Percentiles rank a stretch among this genome's conserved stretches.
Evolutionary conservation across 1,140 invertebrate species (phyloP).

Genomic region (Aleiodes sp.): DNA sequence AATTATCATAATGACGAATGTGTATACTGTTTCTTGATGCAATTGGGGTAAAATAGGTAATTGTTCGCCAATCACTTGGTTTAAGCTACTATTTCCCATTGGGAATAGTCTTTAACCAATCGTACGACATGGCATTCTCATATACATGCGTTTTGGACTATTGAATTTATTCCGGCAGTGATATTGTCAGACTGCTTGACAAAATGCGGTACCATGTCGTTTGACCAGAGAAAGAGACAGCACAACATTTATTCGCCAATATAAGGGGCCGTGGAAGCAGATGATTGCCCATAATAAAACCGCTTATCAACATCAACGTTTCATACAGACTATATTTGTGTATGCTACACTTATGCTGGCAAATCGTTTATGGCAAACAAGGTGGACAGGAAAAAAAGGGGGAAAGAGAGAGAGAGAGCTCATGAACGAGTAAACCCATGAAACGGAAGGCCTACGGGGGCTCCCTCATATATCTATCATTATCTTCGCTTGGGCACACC

Average conservation of each 20-base stretch:
- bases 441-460: constrained; percentile 2
- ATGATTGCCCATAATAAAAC: constrained; percentile 14
- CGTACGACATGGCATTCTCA: background rate
- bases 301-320: constrained; percentile 24
- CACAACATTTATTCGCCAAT: background rate
- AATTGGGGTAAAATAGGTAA: background rate
- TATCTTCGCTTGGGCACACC: constrained; percentile 7
- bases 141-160: background rate
- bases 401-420: background rate
- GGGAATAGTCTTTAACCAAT: background rate
- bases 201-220: background rate
- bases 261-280: constrained; percentile 3
- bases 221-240: background rate
- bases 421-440: constrained; percentile 2
- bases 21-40: too few relatives aligned
- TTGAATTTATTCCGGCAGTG: constrained; percentile 1
- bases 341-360: constrained; percentile 23
- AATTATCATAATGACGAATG: too few relatives aligned
- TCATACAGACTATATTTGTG: constrained; percentile 17
- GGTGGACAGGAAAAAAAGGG: background rate
- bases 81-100: constrained; percentile 1
- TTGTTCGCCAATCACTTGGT: background rate
- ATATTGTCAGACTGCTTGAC: background rate
- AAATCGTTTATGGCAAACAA: constrained; percentile 24
- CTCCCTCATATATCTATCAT: constrained; percentile 19